Evolutionary conservation across 2,888 invertebrate species (phyloP).

Genomic region (Gymnoscelis rufifasciata): DNA sequence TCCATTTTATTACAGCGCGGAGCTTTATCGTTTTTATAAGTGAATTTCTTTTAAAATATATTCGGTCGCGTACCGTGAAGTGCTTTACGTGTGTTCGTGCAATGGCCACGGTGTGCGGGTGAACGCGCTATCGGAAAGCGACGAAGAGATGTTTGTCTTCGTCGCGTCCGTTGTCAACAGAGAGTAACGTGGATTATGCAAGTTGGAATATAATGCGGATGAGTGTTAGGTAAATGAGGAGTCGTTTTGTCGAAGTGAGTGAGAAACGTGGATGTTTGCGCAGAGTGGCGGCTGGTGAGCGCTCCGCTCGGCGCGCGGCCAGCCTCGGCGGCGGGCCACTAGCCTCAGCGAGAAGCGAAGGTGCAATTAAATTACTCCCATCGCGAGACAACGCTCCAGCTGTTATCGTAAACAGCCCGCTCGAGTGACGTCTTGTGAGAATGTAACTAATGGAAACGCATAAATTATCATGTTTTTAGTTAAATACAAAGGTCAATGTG

Average conservation of each 20-base stretch:
- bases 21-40: conserved; percentile 63
- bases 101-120: conserved; percentile 48
- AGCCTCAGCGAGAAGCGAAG: conserved; percentile 17
- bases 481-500: conserved; percentile 14
- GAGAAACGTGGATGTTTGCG: conserved; percentile 29
- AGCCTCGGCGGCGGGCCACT: conserved; percentile 7
- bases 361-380: conserved; percentile 18
- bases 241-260: conserved; percentile 33
- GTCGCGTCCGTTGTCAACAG: conserved; percentile 71
- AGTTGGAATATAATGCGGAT: conserved; percentile 71
- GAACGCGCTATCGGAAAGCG: conserved; percentile 41
- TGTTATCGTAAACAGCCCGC: conserved; percentile 16
- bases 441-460: conserved; percentile 17
- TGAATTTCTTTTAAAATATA: conserved; percentile 64
- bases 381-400: conserved; percentile 18
- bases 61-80: conserved; percentile 51
- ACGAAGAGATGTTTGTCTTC: conserved; percentile 60
- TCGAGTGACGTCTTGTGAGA: conserved; percentile 17
- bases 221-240: conserved; percentile 68
- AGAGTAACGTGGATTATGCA: conserved; percentile 75
- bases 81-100: conserved; percentile 49
- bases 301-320: neutral
- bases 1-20: conserved; percentile 48
- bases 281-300: conserved; percentile 22
- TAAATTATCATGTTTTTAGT: conserved; percentile 13